Percentiles rank a stretch among this genome's conserved stretches.
Evolutionary conservation across 2,888 invertebrate species (phyloP).

Genomic region (Drosophila pseudotakahashii): DNA sequence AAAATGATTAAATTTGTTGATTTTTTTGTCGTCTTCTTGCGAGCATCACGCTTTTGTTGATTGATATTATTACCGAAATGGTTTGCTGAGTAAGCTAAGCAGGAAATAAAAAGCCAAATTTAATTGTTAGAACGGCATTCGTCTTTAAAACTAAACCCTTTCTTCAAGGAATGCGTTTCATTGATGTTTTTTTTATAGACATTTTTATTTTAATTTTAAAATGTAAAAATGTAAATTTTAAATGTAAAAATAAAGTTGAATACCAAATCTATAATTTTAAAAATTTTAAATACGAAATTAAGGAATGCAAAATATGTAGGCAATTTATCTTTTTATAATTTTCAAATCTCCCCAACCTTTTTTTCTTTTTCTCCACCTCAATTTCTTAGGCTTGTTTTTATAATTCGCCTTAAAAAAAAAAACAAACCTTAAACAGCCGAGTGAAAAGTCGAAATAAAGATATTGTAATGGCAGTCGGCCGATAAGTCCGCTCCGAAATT

Average conservation of each 20-base stretch:
- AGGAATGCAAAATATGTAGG: no score
- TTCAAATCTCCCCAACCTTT: not conserved
- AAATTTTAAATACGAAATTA: not conserved
- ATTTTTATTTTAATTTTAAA: no score
- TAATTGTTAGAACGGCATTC: not conserved
- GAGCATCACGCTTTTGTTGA: conserved; percentile 31
- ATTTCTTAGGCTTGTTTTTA: conserved; percentile 6
- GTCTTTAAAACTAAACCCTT: not conserved
- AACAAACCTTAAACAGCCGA: conserved; percentile 12
- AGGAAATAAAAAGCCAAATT: conserved; percentile 10
- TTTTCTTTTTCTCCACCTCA: not conserved
- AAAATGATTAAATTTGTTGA: conserved; percentile 60
- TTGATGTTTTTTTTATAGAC: no score
- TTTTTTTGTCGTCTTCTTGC: conserved; percentile 14
- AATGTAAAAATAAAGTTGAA: no score
- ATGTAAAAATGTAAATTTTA: no score
- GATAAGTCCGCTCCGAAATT: conserved; percentile 30
- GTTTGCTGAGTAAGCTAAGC: conserved; percentile 21
- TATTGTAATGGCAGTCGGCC: conserved; percentile 36
- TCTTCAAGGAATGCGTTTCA: no score
- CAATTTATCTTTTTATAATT: not conserved
- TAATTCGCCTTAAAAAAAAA: conserved; percentile 9
- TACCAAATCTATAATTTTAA: no score
- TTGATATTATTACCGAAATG: conserved; percentile 13
- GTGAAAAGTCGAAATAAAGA: conserved; percentile 33